Evolutionary conservation across 2,888 invertebrate species (phyloP).

Genomic region (Drosophila limbata): DNA sequence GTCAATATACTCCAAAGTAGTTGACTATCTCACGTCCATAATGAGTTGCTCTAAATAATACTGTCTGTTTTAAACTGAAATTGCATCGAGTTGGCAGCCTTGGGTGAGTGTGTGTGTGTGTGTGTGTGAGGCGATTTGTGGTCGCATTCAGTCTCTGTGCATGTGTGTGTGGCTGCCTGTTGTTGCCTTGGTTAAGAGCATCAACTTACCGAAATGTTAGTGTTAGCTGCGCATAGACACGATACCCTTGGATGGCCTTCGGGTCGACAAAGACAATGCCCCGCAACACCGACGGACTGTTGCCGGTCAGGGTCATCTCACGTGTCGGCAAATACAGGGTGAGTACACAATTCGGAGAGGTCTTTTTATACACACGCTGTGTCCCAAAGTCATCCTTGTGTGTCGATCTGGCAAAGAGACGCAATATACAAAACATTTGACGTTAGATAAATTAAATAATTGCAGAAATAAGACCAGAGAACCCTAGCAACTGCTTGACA

Average conservation of each 20-base stretch:
- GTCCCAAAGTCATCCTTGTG: slow-evolving; percentile 82
- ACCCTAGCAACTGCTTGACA: slow-evolving; percentile 1
- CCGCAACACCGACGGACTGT: slow-evolving; percentile 91
- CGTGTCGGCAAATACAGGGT: slow-evolving; percentile 93
- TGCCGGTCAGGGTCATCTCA: slow-evolving; percentile 91
- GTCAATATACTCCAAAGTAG: too few relatives aligned
- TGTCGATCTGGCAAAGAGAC: slow-evolving; percentile 13
- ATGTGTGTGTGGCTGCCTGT: not conserved
- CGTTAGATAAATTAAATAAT: slow-evolving; percentile 1
- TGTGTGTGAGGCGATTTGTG: not conserved
- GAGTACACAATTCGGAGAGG: slow-evolving; percentile 93
- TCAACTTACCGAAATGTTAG: slow-evolving; percentile 93
- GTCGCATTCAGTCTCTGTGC: not conserved
- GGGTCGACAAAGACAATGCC: slow-evolving; percentile 97
- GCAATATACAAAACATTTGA: not conserved
- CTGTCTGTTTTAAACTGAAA: not conserved
- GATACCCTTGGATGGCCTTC: slow-evolving; percentile 91
- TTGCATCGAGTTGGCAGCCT: slow-evolving; percentile 1
- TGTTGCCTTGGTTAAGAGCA: not conserved
- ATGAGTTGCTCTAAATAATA: not conserved
- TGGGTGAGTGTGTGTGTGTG: not conserved
- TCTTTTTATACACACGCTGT: slow-evolving; percentile 93
- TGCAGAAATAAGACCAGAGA: not conserved
- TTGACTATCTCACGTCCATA: not conserved
- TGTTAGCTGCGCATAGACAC: slow-evolving; percentile 94